Base-by-base conservation (phyloP, 2,113 vertebrate genomes). In the Daphoenositta chrysoptera region DNA sequence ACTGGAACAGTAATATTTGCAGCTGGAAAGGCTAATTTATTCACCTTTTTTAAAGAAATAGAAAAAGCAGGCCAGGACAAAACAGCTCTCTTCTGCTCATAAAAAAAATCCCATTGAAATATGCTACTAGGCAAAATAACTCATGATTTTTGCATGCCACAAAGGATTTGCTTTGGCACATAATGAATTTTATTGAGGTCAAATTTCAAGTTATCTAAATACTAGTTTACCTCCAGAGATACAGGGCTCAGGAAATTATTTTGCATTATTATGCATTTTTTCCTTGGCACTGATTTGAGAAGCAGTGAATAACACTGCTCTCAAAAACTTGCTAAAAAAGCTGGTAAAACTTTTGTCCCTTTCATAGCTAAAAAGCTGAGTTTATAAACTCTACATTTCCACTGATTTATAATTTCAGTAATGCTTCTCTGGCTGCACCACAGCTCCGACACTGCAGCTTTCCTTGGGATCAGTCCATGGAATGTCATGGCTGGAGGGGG, bases 111-210 rank as follows among this genome's bases (percentile, higher is more conserved):
- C 2, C 58, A 60, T 33, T 60, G 64, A 92, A 96, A 81, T 71
- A 31, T 15, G 57, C 84, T 71, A 35, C 42, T 20, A 72, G 76
- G 82, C 64, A 87, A 75, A 96, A 90, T 15, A 83, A 60, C 71
- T 91, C 72, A 63, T 90, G 83, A 51, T 71, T 87, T 86, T 88
- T 93, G 69, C 66, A 73, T 78, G 82, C 63, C 90, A 72, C 78
- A 63, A 83, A 96, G 81, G 88, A 82, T 93, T 96, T 93, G 27
- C 30, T 56, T 87, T 91, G 81, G 75, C 76, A 84, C 45, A 60
- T 77, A 88, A 95, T 86, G 40, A 87, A 68, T 87, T 88, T 86
- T 95, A 89, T 95, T 83, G 87, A 95, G 92, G 93, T 96, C 94
- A 89, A 21, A 91, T 95, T 96, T 90, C 79, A 95, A 91, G 77